Percentiles rank a stretch among this genome's conserved stretches.
phyloP scores from a whole-genome alignment of 2,113 vertebrate genomes.

The Paradoxurus hermaphroditus region DNA sequence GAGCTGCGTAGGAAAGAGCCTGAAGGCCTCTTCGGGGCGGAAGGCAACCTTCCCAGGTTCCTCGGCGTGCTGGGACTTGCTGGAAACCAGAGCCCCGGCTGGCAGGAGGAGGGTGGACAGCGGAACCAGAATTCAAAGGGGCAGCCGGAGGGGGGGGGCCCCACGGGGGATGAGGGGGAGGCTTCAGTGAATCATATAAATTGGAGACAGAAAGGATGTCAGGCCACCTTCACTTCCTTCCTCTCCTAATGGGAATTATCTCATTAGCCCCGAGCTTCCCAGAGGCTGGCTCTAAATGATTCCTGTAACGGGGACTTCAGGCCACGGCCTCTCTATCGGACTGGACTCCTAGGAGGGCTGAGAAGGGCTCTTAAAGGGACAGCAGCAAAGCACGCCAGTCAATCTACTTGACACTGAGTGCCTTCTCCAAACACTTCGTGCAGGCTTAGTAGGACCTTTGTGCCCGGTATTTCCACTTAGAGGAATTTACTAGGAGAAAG shows the following conservation, averaged over 20 bases:
- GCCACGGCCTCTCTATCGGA: not conserved
- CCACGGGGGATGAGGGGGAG: not conserved
- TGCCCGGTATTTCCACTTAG: not conserved
- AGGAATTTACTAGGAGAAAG: not conserved
- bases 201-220: constrained; percentile 73
- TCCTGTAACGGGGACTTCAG: constrained; percentile 59
- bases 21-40: not conserved
- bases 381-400: not conserved
- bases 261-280: constrained; percentile 69
- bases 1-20: constrained; percentile 5
- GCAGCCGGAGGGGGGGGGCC: not conserved
- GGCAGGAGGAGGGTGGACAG: constrained; percentile 56
- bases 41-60: constrained; percentile 53
- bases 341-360: not conserved
- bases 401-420: not conserved
- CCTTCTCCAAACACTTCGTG: not conserved
- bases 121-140: constrained; percentile 62
- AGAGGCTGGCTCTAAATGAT: constrained; percentile 66
- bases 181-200: constrained; percentile 71
- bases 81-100: constrained; percentile 31
- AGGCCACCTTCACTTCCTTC: constrained; percentile 71
- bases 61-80: constrained; percentile 49
- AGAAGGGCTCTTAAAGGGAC: constrained; percentile 68
- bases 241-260: constrained; percentile 75
- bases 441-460: rapidly evolving